Conservation (phyloP, 2,797 vertebrate genomes). For the Melanotaenia trifasciata region DNA sequence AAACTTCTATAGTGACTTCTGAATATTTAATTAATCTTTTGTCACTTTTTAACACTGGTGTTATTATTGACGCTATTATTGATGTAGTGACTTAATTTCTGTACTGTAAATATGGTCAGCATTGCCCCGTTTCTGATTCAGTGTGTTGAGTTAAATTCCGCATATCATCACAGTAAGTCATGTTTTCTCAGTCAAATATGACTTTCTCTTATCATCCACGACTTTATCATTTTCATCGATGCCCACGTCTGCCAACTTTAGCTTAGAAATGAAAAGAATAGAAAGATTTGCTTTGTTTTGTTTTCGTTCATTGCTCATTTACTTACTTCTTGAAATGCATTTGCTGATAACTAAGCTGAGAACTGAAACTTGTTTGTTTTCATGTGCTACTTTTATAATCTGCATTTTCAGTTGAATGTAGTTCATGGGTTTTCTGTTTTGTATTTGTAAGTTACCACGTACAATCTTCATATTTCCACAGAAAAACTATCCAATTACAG, state of each 20-base stretch:
- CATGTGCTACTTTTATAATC: neutral
- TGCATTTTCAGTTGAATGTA: neutral
- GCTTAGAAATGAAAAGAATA: no score
- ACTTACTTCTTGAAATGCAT: neutral
- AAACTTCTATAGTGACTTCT: constrained; percentile 31
- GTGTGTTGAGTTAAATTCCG: neutral
- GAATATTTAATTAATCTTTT: neutral
- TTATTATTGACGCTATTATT: neutral
- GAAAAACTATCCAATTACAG: neutral
- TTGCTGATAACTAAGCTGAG: neutral
- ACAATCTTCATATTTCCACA: neutral
- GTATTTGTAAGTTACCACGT: neutral
- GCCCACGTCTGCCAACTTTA: no score
- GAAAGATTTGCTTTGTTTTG: neutral
- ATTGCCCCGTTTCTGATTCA: neutral
- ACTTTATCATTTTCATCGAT: no score
- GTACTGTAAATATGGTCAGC: neutral
- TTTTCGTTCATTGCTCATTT: neutral
- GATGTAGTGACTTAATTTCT: neutral
- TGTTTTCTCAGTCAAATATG: neutral
- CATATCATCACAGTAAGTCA: no score
- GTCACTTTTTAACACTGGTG: neutral
- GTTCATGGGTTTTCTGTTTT: neutral
- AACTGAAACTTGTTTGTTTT: neutral
- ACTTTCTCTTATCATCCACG: no score